Conservation (phyloP, 2,888 invertebrate species). For the Sylvicola cinctus region DNA sequence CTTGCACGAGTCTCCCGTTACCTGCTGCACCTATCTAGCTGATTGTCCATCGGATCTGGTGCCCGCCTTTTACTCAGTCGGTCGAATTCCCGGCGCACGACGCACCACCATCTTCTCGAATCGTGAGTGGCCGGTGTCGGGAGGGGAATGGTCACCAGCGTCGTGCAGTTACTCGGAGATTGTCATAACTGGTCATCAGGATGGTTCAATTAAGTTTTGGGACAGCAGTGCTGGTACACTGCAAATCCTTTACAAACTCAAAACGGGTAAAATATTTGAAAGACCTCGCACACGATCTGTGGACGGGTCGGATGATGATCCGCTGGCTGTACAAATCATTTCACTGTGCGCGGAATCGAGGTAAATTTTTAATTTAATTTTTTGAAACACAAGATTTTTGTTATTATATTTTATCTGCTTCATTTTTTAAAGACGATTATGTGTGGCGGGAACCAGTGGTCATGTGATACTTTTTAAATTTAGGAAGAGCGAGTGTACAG, state of each 20-base stretch:
- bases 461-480: slow-evolving; percentile 94
- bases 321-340: slow-evolving; percentile 75
- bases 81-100: slow-evolving; percentile 44
- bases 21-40: slow-evolving; percentile 89
- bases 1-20: slow-evolving; percentile 95
- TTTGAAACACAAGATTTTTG: neutral
- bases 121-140: slow-evolving; percentile 89
- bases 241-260: slow-evolving; percentile 81
- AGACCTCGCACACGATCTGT: slow-evolving; percentile 38
- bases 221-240: slow-evolving; percentile 91
- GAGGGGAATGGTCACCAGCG: slow-evolving; percentile 90
- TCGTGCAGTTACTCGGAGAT: slow-evolving; percentile 96
- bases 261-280: slow-evolving; percentile 64
- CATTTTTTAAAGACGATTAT: slow-evolving; percentile 33
- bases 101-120: slow-evolving; percentile 71
- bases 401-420: neutral
- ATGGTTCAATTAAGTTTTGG: slow-evolving; percentile 98
- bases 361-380: slow-evolving; percentile 23
- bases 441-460: slow-evolving; percentile 76
- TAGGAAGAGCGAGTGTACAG: slow-evolving; percentile 70
- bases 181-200: slow-evolving; percentile 95
- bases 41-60: slow-evolving; percentile 97
- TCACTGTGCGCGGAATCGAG: slow-evolving; percentile 87
- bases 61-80: slow-evolving; percentile 94
- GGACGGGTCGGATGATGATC: slow-evolving; percentile 56